Conservation (phyloP, 2,113 vertebrate species). For the Erythrolamprus reginae region DNA sequence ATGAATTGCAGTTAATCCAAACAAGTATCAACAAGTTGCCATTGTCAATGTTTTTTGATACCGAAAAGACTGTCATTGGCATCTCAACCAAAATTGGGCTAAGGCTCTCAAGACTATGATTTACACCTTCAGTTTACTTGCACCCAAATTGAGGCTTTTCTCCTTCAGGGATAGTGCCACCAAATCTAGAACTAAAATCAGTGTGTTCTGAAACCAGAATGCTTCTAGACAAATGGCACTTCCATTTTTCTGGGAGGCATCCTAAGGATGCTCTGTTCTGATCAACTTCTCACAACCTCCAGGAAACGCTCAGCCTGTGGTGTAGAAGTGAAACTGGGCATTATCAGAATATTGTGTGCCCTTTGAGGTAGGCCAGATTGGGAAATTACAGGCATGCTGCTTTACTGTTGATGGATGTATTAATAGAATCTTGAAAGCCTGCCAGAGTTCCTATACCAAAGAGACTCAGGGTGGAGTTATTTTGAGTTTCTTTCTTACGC, state of each 20-base stretch:
- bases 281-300: background rate
- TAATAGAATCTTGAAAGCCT: background rate
- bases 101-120: background rate
- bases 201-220: background rate
- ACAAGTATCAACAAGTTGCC: background rate
- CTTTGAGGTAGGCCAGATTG: background rate
- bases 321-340: background rate
- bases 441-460: background rate
- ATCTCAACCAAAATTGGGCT: background rate
- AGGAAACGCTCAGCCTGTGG: background rate
- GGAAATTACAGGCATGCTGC: background rate
- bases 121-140: background rate
- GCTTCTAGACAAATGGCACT: background rate
- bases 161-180: background rate
- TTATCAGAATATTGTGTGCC: background rate
- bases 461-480: background rate
- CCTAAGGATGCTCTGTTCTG: background rate
- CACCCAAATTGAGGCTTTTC: background rate
- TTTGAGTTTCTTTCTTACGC: background rate
- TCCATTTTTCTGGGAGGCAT: background rate
- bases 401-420: background rate
- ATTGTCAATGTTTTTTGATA: background rate
- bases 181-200: background rate
- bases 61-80: background rate
- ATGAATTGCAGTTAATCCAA: background rate